Conservation (phyloP, 2,888 invertebrate genomes). For the Nemotelus nigrinus region DNA sequence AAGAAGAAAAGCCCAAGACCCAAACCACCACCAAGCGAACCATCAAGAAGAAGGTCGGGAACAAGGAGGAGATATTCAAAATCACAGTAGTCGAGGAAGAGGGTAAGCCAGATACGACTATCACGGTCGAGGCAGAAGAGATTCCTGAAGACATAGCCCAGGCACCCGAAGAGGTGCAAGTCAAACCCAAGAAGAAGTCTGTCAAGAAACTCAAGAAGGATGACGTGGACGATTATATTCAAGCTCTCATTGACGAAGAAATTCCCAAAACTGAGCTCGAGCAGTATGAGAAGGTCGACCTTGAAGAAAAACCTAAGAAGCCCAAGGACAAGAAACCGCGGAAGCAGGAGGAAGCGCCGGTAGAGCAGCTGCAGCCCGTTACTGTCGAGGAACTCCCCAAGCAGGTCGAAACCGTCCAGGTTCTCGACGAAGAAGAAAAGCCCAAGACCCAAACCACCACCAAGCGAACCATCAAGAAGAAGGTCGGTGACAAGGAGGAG, state of each 20-base stretch:
- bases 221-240: conserved; percentile 63
- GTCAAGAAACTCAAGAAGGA: conserved; percentile 59
- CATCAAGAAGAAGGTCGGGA: conserved; percentile 60
- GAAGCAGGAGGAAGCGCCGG: conserved; percentile 58
- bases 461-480: conserved; percentile 61
- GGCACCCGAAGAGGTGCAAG: conserved; percentile 55
- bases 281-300: conserved; percentile 60
- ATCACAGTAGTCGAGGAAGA: conserved; percentile 64
- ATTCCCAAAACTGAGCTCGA: conserved; percentile 64
- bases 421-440: conserved; percentile 55
- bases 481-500: conserved; percentile 56
- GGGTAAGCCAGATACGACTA: conserved; percentile 63
- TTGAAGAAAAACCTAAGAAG: conserved; percentile 55
- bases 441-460: conserved; percentile 59
- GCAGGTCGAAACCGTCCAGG: conserved; percentile 47
- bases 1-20: conserved; percentile 58
- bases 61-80: conserved; percentile 58
- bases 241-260: conserved; percentile 63
- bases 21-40: conserved; percentile 60
- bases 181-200: conserved; percentile 54
- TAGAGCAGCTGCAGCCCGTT: conserved; percentile 51
- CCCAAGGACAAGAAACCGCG: conserved; percentile 51
- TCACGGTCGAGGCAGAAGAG: conserved; percentile 64
- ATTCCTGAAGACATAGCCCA: conserved; percentile 55
- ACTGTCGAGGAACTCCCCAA: conserved; percentile 58